Evolutionary conservation across 2,888 invertebrate species (phyloP), one percentile per base, ranked within the genome.

Genomic region (Uropetala carovei): DNA sequence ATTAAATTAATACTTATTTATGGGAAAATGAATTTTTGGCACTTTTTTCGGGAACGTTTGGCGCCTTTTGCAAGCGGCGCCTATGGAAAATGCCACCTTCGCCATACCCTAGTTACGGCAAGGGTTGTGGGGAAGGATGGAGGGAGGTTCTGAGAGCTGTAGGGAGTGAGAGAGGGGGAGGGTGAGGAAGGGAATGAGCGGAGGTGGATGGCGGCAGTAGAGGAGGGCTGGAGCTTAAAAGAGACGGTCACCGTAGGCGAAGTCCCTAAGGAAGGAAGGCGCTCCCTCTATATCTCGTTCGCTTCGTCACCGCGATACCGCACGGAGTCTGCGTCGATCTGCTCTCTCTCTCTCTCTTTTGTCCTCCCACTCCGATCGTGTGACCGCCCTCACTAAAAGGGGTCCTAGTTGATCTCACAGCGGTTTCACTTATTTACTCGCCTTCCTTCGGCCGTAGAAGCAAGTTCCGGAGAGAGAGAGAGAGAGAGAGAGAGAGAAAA

Each of bases 321-420:
- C 18, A 89, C 89, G 89, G 89, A 89, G 89, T 89, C 89, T 89
- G 89, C 89, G 89, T 89, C 64, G 89, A 89, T 89, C 89, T 83
- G 10, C 43, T 57, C 83, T 18, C 83, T 83, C 30, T 43, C 30
- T 10, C 30, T 43, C 64, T 14, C 64, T 27, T 22, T 89, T 18
- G 7, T 16, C 60, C 60, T 27, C 30, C 43, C 27, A 22, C 86
- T 56, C 60, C 64, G 56, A 60, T 64, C 64, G 89, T 60, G 56
- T 18, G 64, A 64, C 60, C 64, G 64, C 68, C 43, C 86, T 22
- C 60, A 59, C 60, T 59, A 89, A 68, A 89, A 60, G 68, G 43
- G 27, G 64, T 27, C 64, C 14, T 64, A 89, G 89, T 89, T 89
- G 89, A 60, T 89, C 89, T 64, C 64, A 89, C 89, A 64, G 58